These are phyloP conservation scores for Pangasius mekongensis DNA, from an alignment of 2,797 vertebrate species.

Conservation along the genomic window DNA sequence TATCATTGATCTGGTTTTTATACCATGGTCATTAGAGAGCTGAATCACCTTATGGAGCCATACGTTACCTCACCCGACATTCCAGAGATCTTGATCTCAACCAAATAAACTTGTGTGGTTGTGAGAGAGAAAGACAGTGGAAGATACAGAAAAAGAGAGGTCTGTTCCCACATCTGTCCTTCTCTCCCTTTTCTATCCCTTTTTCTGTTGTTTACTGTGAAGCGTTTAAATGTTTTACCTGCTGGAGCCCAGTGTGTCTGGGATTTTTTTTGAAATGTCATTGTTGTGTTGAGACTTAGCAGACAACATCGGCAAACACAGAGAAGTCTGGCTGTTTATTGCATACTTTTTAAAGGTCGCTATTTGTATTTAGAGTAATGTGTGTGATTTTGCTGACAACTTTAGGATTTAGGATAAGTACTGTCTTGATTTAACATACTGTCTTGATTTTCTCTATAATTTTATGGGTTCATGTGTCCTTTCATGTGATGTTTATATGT, in stretches of 20 bases:
- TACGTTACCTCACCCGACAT: neutral
- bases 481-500: neutral
- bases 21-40: conserved; percentile 22
- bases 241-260: neutral
- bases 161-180: conserved; percentile 3
- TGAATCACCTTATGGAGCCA: neutral
- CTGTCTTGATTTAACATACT: neutral
- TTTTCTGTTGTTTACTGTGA: conserved; percentile 4
- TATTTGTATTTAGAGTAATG: neutral
- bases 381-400: neutral
- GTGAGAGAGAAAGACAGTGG: neutral
- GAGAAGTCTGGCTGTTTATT: neutral
- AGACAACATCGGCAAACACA: neutral
- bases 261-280: neutral
- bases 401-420: neutral
- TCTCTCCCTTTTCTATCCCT: neutral
- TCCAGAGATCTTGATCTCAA: neutral
- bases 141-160: neutral
- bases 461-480: neutral
- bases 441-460: neutral
- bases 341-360: neutral
- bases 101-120: conserved; percentile 16
- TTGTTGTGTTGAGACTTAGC: neutral
- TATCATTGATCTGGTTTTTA: conserved; percentile 7
- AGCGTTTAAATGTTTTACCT: neutral